A percentile compares a stretch with the other conserved stretches of the same genome.
These are phyloP conservation scores for Schizotus pectinicornis DNA, from an alignment of 2,888 invertebrate species.

Conservation along the genomic window DNA sequence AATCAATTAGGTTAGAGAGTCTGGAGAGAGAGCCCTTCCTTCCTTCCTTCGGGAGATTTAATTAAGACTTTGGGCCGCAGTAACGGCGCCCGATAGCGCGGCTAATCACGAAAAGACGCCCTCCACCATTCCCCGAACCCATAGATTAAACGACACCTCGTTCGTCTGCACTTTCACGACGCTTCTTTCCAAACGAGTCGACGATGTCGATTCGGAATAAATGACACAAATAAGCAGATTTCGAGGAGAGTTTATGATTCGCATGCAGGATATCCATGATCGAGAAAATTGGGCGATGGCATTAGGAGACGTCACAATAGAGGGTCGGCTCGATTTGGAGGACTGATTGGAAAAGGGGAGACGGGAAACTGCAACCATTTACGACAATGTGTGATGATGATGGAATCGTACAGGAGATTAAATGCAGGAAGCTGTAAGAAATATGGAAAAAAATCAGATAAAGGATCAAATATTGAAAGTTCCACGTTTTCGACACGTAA, in stretches of 20 bases:
- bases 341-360: too few species aligned
- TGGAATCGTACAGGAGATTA: too few species aligned
- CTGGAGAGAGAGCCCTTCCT: conserved; percentile 45
- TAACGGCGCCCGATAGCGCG: conserved; percentile 49
- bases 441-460: too few species aligned
- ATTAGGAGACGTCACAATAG: too few species aligned
- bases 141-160: conserved; percentile 41
- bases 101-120: conserved; percentile 47
- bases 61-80: conserved; percentile 53
- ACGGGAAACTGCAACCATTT: too few species aligned
- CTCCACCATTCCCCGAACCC: conserved; percentile 27
- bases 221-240: conserved; percentile 25
- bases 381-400: too few species aligned
- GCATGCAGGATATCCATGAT: not conserved
- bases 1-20: conserved; percentile 52
- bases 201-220: conserved; percentile 18
- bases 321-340: too few species aligned
- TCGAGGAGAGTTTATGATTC: conserved; percentile 13
- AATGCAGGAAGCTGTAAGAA: too few species aligned
- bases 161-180: conserved; percentile 19
- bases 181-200: not conserved
- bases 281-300: too few species aligned
- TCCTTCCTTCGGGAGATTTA: conserved; percentile 49
- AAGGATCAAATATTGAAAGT: too few species aligned
- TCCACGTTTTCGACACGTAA: too few species aligned